phyloP scores from a whole-genome alignment of 2,888 invertebrate genomes.

The Pristionchus japonicus region DNA sequence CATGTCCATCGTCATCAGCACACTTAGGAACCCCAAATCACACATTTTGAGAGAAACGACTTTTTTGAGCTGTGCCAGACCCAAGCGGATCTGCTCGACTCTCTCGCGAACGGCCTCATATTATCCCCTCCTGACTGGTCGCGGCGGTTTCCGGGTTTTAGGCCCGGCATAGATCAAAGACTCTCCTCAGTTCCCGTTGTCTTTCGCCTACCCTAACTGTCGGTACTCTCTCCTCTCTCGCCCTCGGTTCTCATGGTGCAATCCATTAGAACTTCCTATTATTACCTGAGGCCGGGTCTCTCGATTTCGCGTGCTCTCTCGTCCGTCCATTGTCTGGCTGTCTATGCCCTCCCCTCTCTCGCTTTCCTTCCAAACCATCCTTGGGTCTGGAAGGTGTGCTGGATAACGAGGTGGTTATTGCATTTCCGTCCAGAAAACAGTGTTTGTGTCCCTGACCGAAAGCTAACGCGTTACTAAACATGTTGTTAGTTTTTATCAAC shows the following conservation, averaged over 20 bases:
- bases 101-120: no score
- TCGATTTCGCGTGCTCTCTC: conserved; percentile 4
- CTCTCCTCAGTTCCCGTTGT: neutral
- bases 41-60: no score
- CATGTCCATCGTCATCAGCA: no score
- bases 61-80: no score
- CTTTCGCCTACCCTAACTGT: neutral
- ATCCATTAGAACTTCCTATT: conserved; percentile 39
- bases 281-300: conserved; percentile 26
- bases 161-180: neutral
- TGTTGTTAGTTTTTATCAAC: neutral
- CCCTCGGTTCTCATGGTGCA: neutral
- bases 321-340: neutral
- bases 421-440: neutral
- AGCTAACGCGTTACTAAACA: neutral
- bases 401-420: neutral
- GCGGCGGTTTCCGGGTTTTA: neutral
- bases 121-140: neutral
- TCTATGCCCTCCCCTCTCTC: conserved; percentile 28
- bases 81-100: no score
- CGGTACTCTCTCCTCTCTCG: neutral
- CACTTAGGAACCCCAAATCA: no score
- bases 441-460: neutral
- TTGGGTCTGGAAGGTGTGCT: neutral
- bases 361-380: neutral